A percentile compares a stretch with the other conserved stretches of the same genome.
Conservation (phyloP, 1,140 invertebrate genomes). For the Melipona quadrifasciata region DNA sequence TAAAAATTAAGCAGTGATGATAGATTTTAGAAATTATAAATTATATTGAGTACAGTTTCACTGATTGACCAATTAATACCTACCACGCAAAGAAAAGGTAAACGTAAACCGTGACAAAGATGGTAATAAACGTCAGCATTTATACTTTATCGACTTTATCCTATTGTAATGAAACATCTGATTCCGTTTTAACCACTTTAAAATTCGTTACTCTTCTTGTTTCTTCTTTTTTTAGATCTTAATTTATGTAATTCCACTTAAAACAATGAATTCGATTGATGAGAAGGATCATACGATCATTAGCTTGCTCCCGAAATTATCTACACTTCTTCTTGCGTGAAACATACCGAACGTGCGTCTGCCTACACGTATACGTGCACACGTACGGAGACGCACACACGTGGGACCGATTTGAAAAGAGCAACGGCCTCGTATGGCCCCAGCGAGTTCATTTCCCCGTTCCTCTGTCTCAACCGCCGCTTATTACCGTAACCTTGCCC, state of each 20-base stretch:
- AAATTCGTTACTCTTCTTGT: no score
- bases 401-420: constrained; percentile 61
- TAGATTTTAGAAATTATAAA: no score
- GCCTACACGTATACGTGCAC: not conserved
- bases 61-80: no score
- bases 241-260: not conserved
- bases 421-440: constrained; percentile 72
- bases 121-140: not conserved
- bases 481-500: constrained; percentile 69
- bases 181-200: no score
- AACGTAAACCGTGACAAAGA: not conserved
- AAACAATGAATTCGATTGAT: not conserved
- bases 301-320: not conserved
- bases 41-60: no score
- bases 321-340: constrained; percentile 5
- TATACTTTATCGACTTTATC: not conserved
- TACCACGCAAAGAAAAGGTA: not conserved
- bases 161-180: not conserved
- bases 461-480: constrained; percentile 56
- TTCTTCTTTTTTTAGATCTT: not conserved
- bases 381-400: constrained; percentile 3
- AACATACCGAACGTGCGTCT: not conserved
- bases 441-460: constrained; percentile 66
- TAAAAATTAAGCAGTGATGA: no score
- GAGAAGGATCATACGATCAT: not conserved